These are phyloP conservation scores for Varanus salvator DNA, from an alignment of 2,113 vertebrate genomes.

Conservation along the genomic window DNA sequence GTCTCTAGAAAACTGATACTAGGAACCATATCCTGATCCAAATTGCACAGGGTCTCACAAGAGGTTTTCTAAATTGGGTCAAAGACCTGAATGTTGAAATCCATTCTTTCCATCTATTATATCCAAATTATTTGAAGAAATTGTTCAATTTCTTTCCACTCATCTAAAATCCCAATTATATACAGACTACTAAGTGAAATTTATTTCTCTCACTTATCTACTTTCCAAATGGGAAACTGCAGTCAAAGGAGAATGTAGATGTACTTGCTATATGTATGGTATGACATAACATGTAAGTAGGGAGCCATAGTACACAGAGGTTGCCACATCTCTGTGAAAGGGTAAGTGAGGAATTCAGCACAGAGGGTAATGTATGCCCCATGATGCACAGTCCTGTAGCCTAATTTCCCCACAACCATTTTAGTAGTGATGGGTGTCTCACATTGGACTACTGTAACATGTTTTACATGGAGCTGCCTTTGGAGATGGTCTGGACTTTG, in stretches of 20 bases:
- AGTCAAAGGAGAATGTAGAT: not conserved
- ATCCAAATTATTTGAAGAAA: not conserved
- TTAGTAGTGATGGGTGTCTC: no score
- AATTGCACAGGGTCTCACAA: not conserved
- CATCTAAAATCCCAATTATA: no score
- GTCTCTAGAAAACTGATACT: not conserved
- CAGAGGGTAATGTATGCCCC: not conserved
- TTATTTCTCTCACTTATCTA: not conserved
- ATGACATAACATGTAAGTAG: not conserved
- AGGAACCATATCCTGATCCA: not conserved
- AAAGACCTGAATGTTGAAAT: fast-evolving
- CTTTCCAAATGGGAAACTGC: not conserved
- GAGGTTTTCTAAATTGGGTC: not conserved
- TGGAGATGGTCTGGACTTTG: no score
- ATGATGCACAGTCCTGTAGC: not conserved
- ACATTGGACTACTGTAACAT: no score
- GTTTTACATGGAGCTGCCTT: no score
- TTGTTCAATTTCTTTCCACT: fast-evolving
- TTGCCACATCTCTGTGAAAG: not conserved
- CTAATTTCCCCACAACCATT: not conserved
- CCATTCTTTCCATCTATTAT: not conserved
- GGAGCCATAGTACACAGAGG: not conserved
- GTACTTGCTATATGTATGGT: not conserved
- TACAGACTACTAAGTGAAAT: not conserved
- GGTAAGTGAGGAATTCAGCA: not conserved